These are phyloP conservation scores for Oryctes rhinoceros DNA, from an alignment of 1,140 invertebrate genomes.

Conservation along the genomic window DNA sequence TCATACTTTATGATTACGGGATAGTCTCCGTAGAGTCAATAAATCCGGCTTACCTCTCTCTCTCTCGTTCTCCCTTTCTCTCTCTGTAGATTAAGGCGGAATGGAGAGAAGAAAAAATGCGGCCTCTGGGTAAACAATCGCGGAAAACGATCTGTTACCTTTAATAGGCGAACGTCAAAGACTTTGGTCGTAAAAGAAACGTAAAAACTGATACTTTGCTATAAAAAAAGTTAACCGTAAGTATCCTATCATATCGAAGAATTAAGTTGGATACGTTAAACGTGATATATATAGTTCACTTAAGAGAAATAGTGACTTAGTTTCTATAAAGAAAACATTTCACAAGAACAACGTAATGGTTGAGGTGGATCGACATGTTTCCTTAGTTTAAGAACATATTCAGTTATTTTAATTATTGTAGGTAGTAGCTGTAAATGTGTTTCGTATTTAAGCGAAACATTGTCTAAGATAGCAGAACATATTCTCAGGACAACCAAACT, in stretches of 20 bases:
- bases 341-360: too few relatives aligned
- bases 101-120: not conserved
- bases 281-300: too few relatives aligned
- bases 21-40: not conserved
- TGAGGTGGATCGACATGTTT: too few relatives aligned
- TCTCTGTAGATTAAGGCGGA: not conserved
- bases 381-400: too few relatives aligned
- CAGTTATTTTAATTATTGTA: too few relatives aligned
- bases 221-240: not conserved
- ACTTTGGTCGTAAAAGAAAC: constrained; percentile 1
- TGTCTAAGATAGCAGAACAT: too few relatives aligned
- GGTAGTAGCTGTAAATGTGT: too few relatives aligned
- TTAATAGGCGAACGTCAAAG: constrained; percentile 13
- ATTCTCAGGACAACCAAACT: too few relatives aligned
- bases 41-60: not conserved
- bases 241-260: not conserved
- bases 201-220: not conserved
- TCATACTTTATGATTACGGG: constrained; percentile 17
- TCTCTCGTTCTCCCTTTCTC: too few relatives aligned
- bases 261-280: not conserved
- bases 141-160: not conserved
- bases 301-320: too few relatives aligned
- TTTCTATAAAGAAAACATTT: too few relatives aligned
- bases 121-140: not conserved
- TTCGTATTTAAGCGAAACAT: too few relatives aligned